phyloP scores from a whole-genome alignment of 2,113 vertebrate genomes.

The Callipepla squamata region DNA sequence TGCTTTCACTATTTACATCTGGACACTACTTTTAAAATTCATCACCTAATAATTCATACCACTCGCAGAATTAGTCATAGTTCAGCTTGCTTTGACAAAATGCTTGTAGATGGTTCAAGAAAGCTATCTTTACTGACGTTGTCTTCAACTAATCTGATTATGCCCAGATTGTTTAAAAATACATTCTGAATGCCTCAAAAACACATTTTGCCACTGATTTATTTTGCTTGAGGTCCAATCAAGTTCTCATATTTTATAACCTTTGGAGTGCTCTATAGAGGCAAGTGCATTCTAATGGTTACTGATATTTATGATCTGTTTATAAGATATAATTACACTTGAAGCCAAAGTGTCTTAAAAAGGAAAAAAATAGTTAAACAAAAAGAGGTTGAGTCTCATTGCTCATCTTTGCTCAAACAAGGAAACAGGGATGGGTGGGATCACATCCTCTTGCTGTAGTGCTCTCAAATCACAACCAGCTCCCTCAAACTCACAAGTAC shows the following conservation, averaged over 20 bases:
- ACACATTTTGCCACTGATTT: background rate
- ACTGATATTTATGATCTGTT: conserved; percentile 7
- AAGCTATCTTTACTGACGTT: conserved; percentile 42
- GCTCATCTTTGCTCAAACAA: background rate
- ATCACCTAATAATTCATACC: conserved; percentile 77
- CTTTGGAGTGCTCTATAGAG: background rate
- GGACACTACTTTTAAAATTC: conserved; percentile 79
- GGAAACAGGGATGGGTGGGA: background rate
- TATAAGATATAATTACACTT: background rate
- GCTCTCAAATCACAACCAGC: background rate
- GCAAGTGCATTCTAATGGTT: background rate
- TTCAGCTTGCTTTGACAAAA: conserved; percentile 71
- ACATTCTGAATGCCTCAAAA: conserved; percentile 5
- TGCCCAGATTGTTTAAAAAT: conserved; percentile 4
- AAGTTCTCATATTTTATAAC: conserved; percentile 3
- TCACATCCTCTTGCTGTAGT: background rate
- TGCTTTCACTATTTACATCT: conserved; percentile 78
- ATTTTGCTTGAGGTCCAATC: conserved; percentile 17
- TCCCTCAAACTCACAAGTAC: background rate
- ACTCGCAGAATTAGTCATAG: conserved; percentile 69
- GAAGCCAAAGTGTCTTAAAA: background rate
- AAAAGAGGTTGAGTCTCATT: background rate
- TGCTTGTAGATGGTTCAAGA: conserved; percentile 20
- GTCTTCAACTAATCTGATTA: conserved; percentile 36
- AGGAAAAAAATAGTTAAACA: background rate